Base-by-base conservation (phyloP, 2,888 invertebrate species). In the Drosophila robusta region DNA sequence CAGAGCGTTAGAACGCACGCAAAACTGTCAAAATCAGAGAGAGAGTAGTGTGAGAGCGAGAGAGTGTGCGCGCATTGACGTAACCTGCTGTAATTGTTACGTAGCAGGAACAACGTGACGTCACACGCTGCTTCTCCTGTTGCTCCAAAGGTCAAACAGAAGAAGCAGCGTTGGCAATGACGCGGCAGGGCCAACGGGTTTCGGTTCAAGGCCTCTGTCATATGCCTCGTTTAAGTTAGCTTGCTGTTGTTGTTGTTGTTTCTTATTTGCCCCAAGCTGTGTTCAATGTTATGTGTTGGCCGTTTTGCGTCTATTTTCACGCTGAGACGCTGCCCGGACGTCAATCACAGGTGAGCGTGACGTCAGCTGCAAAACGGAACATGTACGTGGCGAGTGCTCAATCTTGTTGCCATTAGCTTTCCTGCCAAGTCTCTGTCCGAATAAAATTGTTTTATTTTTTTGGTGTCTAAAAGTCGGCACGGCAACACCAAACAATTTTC, bases 291-390 rank as follows among this genome's bases (percentile, higher is more conserved):
- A 54, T 51, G 29, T 36, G 41, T 24, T 50, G 57, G 14, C 18
- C 41, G 34, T 36, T 18, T 24, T 36, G 29, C 45, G 14, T 54
- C 18, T 45, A 26, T 46, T 46, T 49, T 34, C 22, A 4, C 6
- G 42, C 36, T 61, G 18, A 34, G 34, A 34, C 34, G 34, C 44
- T 12, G 50, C 61, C 51, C 51, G 63, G 38, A 76, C 79, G 86
- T 83, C 82, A 85, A 80, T 75, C 80, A 71, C 80, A 83, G 86
- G 80, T 82, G 80, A 58, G 29, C 39, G 65, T 83, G 83, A 83
- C 83, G 83, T 83, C 83, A 83, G 80, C 72, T 61, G 41, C 41
- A 34, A n/a, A 41, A 24, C 32, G 39, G 29, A 49, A 42, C 60
- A 60, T 51, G 67, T 64, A 64, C 45, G 14, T 51, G 52, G 34